These are phyloP conservation scores for Monopterus albus DNA, from an alignment of 2,113 vertebrate species.

Conservation along the genomic window DNA sequence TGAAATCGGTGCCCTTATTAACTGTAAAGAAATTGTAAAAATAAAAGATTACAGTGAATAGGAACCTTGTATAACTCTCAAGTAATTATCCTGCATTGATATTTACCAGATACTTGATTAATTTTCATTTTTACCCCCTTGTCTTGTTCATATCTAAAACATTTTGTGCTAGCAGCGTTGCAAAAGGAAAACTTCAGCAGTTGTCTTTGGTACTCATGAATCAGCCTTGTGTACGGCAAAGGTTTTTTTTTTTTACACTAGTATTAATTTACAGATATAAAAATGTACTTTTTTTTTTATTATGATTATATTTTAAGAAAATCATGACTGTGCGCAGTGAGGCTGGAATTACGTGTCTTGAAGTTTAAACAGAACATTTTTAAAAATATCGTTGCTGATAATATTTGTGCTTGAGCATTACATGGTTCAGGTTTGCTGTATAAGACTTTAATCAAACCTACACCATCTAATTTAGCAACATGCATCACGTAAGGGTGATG, in stretches of 20 bases:
- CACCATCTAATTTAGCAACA: no score
- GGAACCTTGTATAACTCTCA: slow-evolving; percentile 14
- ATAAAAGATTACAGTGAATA: slow-evolving; percentile 13
- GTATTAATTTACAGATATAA: slow-evolving; percentile 40
- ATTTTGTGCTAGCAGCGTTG: slow-evolving; percentile 26
- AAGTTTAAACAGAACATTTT: slow-evolving; percentile 3
- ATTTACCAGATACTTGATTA: slow-evolving; percentile 35
- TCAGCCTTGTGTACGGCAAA: slow-evolving; percentile 33
- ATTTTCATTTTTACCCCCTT: neutral
- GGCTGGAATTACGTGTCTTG: neutral
- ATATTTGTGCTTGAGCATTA: no score
- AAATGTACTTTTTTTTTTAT: slow-evolving; percentile 13
- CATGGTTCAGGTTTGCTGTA: no score
- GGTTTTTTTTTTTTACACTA: neutral
- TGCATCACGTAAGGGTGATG: no score
- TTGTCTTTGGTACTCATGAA: slow-evolving; percentile 26
- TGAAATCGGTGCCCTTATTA: neutral
- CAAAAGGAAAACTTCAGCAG: slow-evolving; percentile 30
- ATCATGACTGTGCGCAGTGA: neutral
- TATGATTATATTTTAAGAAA: slow-evolving; percentile 25
- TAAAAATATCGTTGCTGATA: no score
- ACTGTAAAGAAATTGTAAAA: slow-evolving; percentile 43
- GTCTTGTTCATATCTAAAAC: neutral
- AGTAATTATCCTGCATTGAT: slow-evolving; percentile 1
- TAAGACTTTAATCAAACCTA: no score